A percentile compares a stretch with the other conserved stretches of the same genome.
Evolutionary conservation across 2,113 vertebrate genomes (phyloP).

Genomic region (Megaleporinus macrocephalus): DNA sequence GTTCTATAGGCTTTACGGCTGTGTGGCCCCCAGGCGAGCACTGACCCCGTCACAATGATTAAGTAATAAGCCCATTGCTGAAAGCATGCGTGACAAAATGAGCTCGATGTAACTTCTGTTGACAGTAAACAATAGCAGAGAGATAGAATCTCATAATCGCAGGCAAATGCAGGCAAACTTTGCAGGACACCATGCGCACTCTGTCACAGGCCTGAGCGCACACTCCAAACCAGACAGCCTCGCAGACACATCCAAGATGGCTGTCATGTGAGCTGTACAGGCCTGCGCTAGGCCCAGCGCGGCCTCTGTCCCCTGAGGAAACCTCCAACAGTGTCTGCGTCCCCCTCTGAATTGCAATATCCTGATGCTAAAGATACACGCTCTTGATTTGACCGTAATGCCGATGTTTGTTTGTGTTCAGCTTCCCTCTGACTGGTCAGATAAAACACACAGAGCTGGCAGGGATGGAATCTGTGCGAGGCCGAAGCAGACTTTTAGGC

Average conservation of each 20-base stretch:
- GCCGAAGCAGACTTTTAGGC: constrained; percentile 49
- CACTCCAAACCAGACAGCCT: not conserved
- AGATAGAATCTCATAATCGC: not conserved
- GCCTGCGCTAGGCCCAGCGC: not conserved
- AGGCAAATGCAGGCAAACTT: not conserved
- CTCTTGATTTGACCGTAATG: constrained; percentile 37
- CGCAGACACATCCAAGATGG: constrained; percentile 38
- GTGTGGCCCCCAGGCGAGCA: not conserved
- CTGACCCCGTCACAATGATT: not conserved
- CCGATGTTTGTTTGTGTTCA: constrained; percentile 46
- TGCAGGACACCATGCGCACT: not conserved
- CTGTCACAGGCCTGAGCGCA: not conserved
- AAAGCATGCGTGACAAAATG: not conserved
- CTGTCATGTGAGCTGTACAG: constrained; percentile 5
- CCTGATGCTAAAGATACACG: constrained; percentile 39
- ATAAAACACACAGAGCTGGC: constrained; percentile 49
- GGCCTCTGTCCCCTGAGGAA: constrained; percentile 9
- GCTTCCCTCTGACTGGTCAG: constrained; percentile 47
- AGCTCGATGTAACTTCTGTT: not conserved
- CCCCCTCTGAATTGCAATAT: constrained; percentile 27
- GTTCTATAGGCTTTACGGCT: not conserved
- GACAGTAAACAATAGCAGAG: not conserved
- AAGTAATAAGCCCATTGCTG: not conserved
- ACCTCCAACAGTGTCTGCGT: constrained; percentile 15
- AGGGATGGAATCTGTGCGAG: constrained; percentile 41